Percentiles rank a stretch among this genome's conserved stretches.
Conservation (phyloP, 2,113 vertebrate species). For the Marmota flaviventris region DNA sequence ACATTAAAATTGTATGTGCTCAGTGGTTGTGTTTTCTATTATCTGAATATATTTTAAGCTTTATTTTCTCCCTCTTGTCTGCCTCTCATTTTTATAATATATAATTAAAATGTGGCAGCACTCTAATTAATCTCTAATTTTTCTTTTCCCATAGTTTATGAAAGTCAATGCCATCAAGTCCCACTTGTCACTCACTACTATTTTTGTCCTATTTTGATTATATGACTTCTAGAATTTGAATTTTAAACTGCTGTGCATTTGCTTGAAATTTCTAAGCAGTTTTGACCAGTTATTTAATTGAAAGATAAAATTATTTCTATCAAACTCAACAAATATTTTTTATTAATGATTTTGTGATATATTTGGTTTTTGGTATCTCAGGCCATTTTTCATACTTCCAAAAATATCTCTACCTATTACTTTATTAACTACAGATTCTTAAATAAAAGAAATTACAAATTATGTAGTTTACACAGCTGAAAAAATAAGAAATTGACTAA, state of each 20-base stretch:
- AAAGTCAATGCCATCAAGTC: neutral
- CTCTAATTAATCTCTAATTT: neutral
- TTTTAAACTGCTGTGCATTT: neutral
- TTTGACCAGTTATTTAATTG: neutral
- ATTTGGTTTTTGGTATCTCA: neutral
- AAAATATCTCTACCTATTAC: neutral
- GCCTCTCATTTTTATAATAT: neutral
- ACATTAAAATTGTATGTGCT: neutral
- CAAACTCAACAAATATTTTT: neutral
- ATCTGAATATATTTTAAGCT: neutral
- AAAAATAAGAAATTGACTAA: neutral
- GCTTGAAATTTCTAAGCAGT: neutral
- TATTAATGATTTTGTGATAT: neutral
- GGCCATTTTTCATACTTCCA: neutral
- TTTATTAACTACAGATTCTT: neutral
- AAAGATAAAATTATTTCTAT: neutral
- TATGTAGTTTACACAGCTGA: neutral
- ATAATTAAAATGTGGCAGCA: neutral
- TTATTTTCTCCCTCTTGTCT: neutral
- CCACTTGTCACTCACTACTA: neutral
- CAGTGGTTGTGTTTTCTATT: neutral
- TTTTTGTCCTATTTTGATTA: neutral
- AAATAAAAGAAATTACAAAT: neutral
- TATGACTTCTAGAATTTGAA: neutral
- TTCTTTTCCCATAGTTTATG: neutral